Evolutionary conservation across 2,888 invertebrate genomes (phyloP).

Genomic region (Candidula unifasciata): DNA sequence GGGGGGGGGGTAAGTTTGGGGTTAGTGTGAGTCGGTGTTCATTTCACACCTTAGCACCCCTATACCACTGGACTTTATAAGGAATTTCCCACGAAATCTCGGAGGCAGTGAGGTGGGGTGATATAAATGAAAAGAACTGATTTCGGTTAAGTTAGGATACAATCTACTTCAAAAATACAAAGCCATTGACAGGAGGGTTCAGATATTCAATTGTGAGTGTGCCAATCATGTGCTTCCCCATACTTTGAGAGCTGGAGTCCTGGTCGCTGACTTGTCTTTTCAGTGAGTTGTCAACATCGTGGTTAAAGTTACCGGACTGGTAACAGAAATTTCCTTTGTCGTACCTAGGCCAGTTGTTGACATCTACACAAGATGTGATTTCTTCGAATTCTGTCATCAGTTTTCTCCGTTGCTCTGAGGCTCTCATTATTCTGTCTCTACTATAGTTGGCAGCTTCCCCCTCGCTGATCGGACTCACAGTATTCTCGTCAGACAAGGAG

Average conservation of each 20-base stretch:
- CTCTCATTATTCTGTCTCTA: not conserved
- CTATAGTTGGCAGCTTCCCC: not conserved
- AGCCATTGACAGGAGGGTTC: slow-evolving; percentile 8
- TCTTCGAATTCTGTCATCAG: slow-evolving; percentile 25
- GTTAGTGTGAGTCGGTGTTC: too few relatives aligned
- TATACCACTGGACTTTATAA: too few relatives aligned
- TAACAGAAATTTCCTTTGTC: not conserved
- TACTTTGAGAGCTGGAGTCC: not conserved
- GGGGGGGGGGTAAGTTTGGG: too few relatives aligned
- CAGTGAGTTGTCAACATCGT: not conserved
- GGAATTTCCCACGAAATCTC: too few relatives aligned
- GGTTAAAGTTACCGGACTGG: not conserved
- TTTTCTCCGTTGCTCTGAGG: not conserved
- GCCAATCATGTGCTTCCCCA: slow-evolving; percentile 1
- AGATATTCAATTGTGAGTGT: slow-evolving; percentile 33
- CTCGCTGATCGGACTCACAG: not conserved
- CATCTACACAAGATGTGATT: slow-evolving; percentile 18
- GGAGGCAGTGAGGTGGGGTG: too few relatives aligned
- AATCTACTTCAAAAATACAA: not conserved
- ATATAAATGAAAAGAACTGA: not conserved
- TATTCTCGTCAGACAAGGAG: too few relatives aligned
- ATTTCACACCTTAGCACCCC: too few relatives aligned
- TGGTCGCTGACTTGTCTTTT: not conserved
- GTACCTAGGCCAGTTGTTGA: not conserved
- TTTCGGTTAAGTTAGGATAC: not conserved